Percentiles rank a stretch among this genome's conserved stretches.
These are phyloP conservation scores for Rhinichthys klamathensis DNA, from an alignment of 2,113 vertebrate genomes.

Conservation along the genomic window DNA sequence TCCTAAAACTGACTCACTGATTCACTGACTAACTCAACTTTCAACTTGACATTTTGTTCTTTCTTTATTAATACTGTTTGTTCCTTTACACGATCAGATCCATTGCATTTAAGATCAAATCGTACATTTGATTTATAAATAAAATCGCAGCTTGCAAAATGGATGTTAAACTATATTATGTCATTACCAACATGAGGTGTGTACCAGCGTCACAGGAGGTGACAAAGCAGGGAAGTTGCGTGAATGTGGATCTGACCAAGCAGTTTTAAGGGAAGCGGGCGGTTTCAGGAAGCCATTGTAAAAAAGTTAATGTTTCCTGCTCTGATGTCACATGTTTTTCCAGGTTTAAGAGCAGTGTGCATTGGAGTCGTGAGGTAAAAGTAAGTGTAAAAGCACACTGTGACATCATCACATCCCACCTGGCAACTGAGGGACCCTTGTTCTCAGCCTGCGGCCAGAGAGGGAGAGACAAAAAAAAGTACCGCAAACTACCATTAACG, in stretches of 20 bases:
- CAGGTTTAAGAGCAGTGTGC: slow-evolving; percentile 37
- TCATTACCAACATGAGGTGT: not conserved
- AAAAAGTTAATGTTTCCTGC: slow-evolving; percentile 49
- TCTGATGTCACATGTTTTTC: slow-evolving; percentile 5
- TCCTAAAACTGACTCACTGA: not conserved
- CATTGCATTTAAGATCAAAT: not conserved
- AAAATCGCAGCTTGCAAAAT: not conserved
- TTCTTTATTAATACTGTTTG: not conserved
- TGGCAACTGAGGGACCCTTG: slow-evolving; percentile 54
- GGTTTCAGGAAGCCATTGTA: slow-evolving; percentile 48
- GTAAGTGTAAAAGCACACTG: not conserved
- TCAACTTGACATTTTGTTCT: not conserved
- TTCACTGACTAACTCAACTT: not conserved
- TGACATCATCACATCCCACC: slow-evolving; percentile 54
- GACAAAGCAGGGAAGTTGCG: slow-evolving; percentile 1
- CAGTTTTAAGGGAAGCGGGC: slow-evolving; percentile 42
- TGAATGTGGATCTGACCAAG: slow-evolving; percentile 56
- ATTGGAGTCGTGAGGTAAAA: slow-evolving; percentile 27
- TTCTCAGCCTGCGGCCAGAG: slow-evolving; percentile 53
- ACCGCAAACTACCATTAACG: not conserved
- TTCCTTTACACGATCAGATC: not conserved
- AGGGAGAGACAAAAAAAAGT: slow-evolving; percentile 21
- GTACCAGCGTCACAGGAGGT: not conserved
- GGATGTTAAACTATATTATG: not conserved
- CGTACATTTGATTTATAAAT: not conserved